These are phyloP conservation scores for Enteromius trimaculatus DNA, from an alignment of 2,797 vertebrate genomes.

Conservation along the genomic window DNA sequence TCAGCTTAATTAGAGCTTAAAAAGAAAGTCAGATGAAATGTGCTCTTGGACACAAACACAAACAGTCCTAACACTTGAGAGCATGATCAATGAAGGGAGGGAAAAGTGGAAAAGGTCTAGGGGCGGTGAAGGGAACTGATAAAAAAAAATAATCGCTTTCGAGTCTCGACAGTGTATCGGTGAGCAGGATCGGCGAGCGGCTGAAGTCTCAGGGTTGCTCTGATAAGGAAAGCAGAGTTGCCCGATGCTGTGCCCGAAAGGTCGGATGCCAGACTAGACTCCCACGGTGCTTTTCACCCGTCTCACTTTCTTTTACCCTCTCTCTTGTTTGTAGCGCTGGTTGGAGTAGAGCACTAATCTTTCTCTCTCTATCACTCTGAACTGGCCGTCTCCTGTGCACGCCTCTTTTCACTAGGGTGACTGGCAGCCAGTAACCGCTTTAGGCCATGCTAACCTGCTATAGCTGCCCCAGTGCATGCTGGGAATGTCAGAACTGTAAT, in stretches of 20 bases:
- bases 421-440: conserved; percentile 44
- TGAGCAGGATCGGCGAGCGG: conserved; percentile 21
- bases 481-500: conserved; percentile 20
- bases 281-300: conserved; percentile 38
- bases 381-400: not conserved
- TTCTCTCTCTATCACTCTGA: not conserved
- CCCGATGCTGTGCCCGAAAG: conserved; percentile 43
- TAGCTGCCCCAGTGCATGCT: conserved; percentile 46
- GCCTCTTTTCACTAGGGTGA: conserved; percentile 44
- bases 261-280: conserved; percentile 48
- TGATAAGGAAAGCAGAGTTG: conserved; percentile 62
- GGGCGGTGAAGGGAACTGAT: not conserved
- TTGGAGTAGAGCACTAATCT: conserved; percentile 55
- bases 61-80: not conserved
- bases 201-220: conserved; percentile 36
- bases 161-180: conserved; percentile 5
- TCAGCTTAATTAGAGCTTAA: not conserved
- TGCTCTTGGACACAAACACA: not conserved
- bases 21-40: not conserved
- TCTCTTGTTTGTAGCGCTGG: conserved; percentile 32
- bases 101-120: conserved; percentile 2
- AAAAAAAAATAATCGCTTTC: conserved; percentile 20
- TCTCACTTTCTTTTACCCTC: conserved; percentile 20
- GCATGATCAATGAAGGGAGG: not conserved
- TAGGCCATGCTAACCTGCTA: conserved; percentile 54